Conservation (phyloP, 2,888 invertebrate genomes). For the Leptopterna dolabrata region DNA sequence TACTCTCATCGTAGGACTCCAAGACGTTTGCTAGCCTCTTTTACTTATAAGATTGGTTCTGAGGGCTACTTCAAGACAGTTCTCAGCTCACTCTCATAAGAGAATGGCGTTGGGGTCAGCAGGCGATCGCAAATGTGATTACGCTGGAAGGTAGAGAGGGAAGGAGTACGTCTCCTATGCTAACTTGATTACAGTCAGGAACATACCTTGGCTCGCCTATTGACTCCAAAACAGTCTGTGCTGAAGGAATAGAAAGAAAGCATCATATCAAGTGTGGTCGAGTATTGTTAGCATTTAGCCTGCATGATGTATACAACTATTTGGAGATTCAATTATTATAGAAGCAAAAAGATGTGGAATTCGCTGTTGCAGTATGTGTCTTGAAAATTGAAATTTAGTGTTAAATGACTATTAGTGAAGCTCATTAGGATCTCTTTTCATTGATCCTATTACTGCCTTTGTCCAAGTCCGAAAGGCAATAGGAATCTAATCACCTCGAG, state of each 20-base stretch:
- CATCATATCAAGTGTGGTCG: too few relatives aligned
- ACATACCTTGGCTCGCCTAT: neutral
- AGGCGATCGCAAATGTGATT: constrained; percentile 27
- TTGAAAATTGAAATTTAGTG: too few relatives aligned
- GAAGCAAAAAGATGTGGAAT: too few relatives aligned
- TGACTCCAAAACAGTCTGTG: neutral
- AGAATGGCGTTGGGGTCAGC: neutral
- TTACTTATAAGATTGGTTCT: constrained; percentile 23
- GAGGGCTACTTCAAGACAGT: neutral
- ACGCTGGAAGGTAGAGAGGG: neutral
- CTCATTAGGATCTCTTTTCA: too few relatives aligned
- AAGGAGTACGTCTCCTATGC: constrained; percentile 24
- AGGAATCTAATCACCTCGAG: too few relatives aligned
- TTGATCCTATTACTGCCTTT: too few relatives aligned
- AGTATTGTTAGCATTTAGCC: too few relatives aligned
- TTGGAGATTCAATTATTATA: too few relatives aligned
- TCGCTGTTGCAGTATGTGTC: too few relatives aligned
- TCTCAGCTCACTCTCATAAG: constrained; percentile 5
- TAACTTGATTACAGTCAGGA: constrained; percentile 24
- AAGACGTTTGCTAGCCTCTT: neutral
- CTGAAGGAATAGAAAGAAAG: neutral
- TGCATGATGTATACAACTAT: too few relatives aligned
- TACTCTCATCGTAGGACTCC: neutral
- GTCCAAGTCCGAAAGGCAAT: too few relatives aligned
- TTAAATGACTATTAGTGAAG: too few relatives aligned